phyloP scores from a whole-genome alignment of 2,888 invertebrate species.

The Omphaloscelis lunosa region DNA sequence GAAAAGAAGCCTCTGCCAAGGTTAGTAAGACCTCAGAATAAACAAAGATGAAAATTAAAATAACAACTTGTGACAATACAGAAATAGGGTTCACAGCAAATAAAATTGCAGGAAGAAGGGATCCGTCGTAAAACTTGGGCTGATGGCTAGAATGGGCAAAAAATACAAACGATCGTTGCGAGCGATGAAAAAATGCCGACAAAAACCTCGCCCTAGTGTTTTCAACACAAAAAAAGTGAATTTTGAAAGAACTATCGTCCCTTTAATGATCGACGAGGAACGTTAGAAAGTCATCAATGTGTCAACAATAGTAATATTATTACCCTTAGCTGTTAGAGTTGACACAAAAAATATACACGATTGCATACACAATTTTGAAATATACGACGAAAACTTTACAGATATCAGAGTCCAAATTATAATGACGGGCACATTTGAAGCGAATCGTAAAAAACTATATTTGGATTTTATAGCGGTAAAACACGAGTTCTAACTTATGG shows the following conservation, averaged over 20 bases:
- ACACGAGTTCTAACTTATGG: conserved; percentile 54
- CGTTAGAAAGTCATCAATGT: conserved; percentile 71
- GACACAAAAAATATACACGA: conserved; percentile 46
- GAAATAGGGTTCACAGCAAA: conserved; percentile 66
- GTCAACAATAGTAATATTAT: conserved; percentile 59
- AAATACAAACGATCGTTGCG: conserved; percentile 65
- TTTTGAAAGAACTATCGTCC: conserved; percentile 54
- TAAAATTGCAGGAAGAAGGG: conserved; percentile 72
- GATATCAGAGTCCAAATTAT: conserved; percentile 32
- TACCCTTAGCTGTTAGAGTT: conserved; percentile 49
- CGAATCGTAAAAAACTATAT: conserved; percentile 47
- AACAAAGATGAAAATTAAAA: conserved; percentile 62
- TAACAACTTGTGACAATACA: conserved; percentile 62
- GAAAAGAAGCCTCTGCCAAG: conserved; percentile 8
- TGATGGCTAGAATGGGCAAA: conserved; percentile 70
- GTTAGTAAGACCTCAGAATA: conserved; percentile 49
- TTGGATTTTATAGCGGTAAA: conserved; percentile 65
- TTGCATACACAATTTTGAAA: conserved; percentile 29
- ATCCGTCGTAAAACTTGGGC: conserved; percentile 71
- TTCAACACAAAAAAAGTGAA: conserved; percentile 62
- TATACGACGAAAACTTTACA: conserved; percentile 37
- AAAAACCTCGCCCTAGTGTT: conserved; percentile 71
- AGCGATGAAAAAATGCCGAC: conserved; percentile 67
- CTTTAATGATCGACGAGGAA: conserved; percentile 62
- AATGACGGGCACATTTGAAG: conserved; percentile 43